These are phyloP conservation scores for Tortricodes alternella DNA, from an alignment of 2,888 invertebrate species.

Conservation along the genomic window DNA sequence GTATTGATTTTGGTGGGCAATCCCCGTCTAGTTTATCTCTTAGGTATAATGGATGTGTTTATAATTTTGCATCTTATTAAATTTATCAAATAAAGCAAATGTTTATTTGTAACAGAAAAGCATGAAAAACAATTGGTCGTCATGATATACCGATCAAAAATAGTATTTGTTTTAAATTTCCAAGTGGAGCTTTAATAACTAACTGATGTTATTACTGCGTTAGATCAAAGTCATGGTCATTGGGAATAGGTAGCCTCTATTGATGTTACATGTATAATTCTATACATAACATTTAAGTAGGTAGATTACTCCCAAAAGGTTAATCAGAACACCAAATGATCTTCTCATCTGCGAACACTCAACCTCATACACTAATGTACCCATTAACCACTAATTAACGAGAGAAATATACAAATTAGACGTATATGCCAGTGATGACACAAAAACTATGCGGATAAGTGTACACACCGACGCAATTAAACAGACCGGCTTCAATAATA, in stretches of 20 bases:
- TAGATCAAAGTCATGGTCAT: no score
- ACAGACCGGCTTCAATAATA: conserved; percentile 72
- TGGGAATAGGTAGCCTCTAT: background rate
- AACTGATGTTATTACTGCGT: no score
- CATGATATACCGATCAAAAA: no score
- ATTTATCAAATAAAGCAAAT: no score
- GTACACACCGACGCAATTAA: conserved; percentile 60
- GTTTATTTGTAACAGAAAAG: no score
- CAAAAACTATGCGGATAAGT: conserved; percentile 33
- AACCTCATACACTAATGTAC: conserved; percentile 40
- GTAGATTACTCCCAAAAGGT: background rate
- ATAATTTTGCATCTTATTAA: no score
- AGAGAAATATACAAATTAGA: conserved; percentile 41
- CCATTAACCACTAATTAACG: conserved; percentile 44
- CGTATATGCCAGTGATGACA: conserved; percentile 30
- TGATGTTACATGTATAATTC: background rate
- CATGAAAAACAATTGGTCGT: no score
- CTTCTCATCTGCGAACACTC: conserved; percentile 10
- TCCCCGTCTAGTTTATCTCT: no score
- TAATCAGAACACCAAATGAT: background rate
- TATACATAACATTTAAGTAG: background rate
- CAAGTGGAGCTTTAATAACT: background rate
- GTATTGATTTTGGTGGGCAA: no score
- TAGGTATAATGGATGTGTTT: no score
- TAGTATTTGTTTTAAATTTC: background rate